Percentiles rank a stretch among this genome's conserved stretches.
These are phyloP conservation scores for Phyllotreta cruciferae DNA, from an alignment of 2,888 invertebrate genomes.

Conservation along the genomic window DNA sequence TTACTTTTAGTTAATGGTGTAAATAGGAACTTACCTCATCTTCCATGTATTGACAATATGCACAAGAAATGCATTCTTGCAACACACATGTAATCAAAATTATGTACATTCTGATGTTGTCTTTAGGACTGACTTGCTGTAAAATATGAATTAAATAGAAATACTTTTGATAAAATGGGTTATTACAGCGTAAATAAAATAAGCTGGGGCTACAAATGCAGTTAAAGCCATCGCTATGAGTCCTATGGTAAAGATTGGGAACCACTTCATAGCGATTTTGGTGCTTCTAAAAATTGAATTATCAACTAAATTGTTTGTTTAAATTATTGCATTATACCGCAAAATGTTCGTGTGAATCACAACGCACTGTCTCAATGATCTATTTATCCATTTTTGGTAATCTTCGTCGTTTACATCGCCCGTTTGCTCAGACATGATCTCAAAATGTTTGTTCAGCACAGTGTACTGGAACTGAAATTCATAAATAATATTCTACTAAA, in stretches of 20 bases:
- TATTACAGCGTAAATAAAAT: slow-evolving; percentile 7
- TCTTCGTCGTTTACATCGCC: background rate
- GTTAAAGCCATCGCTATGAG: background rate
- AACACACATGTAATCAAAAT: background rate
- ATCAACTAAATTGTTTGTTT: no score
- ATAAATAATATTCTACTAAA: no score
- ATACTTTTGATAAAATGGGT: background rate
- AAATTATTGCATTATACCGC: slow-evolving; percentile 8
- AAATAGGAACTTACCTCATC: no score
- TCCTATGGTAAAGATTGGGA: slow-evolving; percentile 3
- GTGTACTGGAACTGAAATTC: slow-evolving; percentile 12
- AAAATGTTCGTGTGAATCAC: background rate
- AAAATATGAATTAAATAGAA: background rate
- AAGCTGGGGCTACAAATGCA: slow-evolving; percentile 2
- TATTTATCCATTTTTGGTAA: slow-evolving; percentile 3
- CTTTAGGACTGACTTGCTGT: background rate
- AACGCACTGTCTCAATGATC: background rate
- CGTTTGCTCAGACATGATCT: background rate
- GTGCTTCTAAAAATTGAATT: slow-evolving; percentile 4
- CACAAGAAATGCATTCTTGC: background rate
- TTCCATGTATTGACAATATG: background rate
- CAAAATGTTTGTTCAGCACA: background rate
- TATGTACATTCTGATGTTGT: background rate
- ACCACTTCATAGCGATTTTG: background rate
- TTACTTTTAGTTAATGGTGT: no score